Conservation (phyloP, 2,888 invertebrate species). For the Netelia virgata region DNA sequence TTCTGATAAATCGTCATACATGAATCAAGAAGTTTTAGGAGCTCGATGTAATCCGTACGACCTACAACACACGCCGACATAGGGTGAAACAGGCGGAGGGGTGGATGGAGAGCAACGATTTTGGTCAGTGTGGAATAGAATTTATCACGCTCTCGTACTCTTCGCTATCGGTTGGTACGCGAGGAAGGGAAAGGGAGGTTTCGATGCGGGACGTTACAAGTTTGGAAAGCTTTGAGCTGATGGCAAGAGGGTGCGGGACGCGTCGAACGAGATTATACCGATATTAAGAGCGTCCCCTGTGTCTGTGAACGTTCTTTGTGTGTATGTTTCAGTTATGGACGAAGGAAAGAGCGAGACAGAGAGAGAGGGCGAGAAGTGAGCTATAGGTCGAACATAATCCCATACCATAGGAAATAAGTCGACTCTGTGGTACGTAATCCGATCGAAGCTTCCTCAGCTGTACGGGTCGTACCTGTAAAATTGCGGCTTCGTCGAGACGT, state of each 20-base stretch:
- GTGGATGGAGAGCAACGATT: conserved; percentile 35
- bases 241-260: conserved; percentile 44
- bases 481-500: conserved; percentile 40
- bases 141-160: conserved; percentile 59
- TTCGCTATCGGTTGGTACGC: not conserved
- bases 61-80: conserved; percentile 29
- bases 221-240: conserved; percentile 56
- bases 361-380: conserved; percentile 7
- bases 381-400: conserved; percentile 39
- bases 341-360: conserved; percentile 43
- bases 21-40: conserved; percentile 52
- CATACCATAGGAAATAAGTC: conserved; percentile 66
- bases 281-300: conserved; percentile 53
- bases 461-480: conserved; percentile 45
- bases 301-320: not conserved
- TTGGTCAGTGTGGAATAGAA: conserved; percentile 58
- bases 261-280: conserved; percentile 68
- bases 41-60: conserved; percentile 50
- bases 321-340: conserved; percentile 1
- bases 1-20: conserved; percentile 52
- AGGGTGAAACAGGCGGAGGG: no score
- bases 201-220: conserved; percentile 33
- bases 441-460: conserved; percentile 61
- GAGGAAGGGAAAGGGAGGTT: conserved; percentile 11
- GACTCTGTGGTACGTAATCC: conserved; percentile 66